Evolutionary conservation across 2,113 vertebrate genomes (phyloP).

Genomic region (Pyrgilauda ruficollis): DNA sequence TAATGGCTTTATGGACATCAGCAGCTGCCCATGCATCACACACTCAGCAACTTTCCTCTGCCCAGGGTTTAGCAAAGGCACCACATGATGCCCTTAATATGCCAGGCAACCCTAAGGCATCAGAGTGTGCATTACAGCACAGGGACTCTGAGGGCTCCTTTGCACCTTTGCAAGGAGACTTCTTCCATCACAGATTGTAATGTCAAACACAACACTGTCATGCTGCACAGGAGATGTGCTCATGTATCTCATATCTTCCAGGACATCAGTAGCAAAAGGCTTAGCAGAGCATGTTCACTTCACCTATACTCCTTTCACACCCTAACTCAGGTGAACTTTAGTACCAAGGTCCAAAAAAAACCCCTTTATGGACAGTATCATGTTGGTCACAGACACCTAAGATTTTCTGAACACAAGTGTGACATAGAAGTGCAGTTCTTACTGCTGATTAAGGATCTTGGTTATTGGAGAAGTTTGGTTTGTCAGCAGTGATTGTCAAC

Average conservation of each 20-base stretch:
- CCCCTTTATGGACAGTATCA: accelerated
- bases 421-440: background rate
- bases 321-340: background rate
- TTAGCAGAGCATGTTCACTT: background rate
- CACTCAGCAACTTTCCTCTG: background rate
- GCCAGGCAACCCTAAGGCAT: background rate
- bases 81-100: background rate
- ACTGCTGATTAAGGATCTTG: background rate
- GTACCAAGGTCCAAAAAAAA: background rate
- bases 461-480: background rate
- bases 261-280: background rate
- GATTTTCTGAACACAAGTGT: background rate
- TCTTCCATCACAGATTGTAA: background rate
- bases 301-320: background rate
- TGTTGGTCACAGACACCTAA: background rate
- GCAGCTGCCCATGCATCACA: background rate
- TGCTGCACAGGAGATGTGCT: background rate
- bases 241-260: background rate
- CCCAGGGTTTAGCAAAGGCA: background rate
- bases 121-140: background rate
- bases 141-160: background rate
- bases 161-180: background rate
- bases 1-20: background rate
- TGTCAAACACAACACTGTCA: background rate
- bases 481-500: background rate